Evolutionary conservation across 2,888 invertebrate species (phyloP), one percentile per base, ranked within the genome.

Genomic region (Tipula helvola): DNA sequence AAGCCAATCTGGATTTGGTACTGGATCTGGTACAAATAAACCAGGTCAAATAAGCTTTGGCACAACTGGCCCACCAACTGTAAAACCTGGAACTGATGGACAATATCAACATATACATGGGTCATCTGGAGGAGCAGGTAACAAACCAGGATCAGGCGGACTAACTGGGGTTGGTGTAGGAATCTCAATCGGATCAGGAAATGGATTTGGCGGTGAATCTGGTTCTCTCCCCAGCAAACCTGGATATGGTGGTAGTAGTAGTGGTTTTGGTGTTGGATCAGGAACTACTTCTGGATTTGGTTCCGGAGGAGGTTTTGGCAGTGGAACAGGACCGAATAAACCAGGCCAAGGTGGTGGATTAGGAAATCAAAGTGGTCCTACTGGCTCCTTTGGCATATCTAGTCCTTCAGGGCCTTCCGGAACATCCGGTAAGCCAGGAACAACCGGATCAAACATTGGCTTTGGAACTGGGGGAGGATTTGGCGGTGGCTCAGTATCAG

Each of bases 391-490:
- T 16, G 83, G 36, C 7, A 47, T n/a, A 13, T 8, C 52, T 52
- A 16, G n/a, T 16, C 52, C 52, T 52, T 52, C 16, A 16, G 16
- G 16, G 7, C 52, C 52, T 57, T 5, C 16, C 16, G 52, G 16
- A 2, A 8, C 5, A n/a, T 5, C 86, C 18, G 88, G 88, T 36
- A 88, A 86, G 42, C 87, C 87, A 12, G 88, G 89, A 18, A 87
- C 88, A 47, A 87, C 87, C 12, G 87, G 88, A 83, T 88, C 89
- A 84, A 16, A 5, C 28, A 1, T 28, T 28, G 28, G 28, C 2
- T 28, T 28, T 57, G 44, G 44, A 39, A 5, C 39, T 39, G 5
- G 5, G 5, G 39, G 39, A 39, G 5, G 7, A 39, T 39, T 28
- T 28, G 28, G 28, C 1, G 28, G 28, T 28, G 28, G 28, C 28